These are phyloP conservation scores for Sebastes steindachneri DNA, from an alignment of 2,797 vertebrate genomes.

Conservation along the genomic window DNA sequence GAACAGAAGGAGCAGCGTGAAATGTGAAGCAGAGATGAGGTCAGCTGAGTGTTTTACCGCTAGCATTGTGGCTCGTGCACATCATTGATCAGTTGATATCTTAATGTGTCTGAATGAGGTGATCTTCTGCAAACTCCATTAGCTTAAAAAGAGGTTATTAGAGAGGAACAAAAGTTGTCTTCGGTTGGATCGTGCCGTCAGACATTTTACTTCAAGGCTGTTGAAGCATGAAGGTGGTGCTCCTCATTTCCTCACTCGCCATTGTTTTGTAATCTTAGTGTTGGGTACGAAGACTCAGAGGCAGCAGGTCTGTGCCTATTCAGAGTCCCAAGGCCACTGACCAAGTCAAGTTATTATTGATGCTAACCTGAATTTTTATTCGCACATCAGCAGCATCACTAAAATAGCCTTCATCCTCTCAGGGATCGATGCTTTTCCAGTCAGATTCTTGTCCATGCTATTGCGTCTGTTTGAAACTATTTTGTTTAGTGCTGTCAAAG, in stretches of 20 bases:
- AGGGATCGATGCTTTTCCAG: background rate
- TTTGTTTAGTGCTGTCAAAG: background rate
- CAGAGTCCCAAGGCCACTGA: background rate
- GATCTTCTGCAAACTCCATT: background rate
- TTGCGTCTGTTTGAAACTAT: background rate
- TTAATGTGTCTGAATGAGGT: background rate
- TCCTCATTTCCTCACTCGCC: background rate
- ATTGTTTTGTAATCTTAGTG: slow-evolving; percentile 1
- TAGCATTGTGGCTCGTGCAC: background rate
- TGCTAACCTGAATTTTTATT: slow-evolving; percentile 15
- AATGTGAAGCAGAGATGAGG: background rate
- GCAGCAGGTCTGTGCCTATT: background rate
- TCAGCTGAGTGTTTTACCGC: background rate
- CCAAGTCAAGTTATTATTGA: slow-evolving; percentile 7
- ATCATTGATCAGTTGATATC: slow-evolving; percentile 2
- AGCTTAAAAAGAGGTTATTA: background rate
- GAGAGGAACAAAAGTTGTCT: background rate
- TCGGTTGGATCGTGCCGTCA: background rate
- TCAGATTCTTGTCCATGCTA: background rate
- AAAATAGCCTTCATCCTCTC: background rate
- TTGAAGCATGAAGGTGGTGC: slow-evolving; percentile 20
- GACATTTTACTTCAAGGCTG: slow-evolving; percentile 14
- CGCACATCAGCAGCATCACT: background rate
- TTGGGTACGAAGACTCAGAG: background rate
- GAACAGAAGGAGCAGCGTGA: background rate